These are phyloP conservation scores for Netelia fuscicornis DNA, from an alignment of 2,888 invertebrate genomes.

Conservation along the genomic window DNA sequence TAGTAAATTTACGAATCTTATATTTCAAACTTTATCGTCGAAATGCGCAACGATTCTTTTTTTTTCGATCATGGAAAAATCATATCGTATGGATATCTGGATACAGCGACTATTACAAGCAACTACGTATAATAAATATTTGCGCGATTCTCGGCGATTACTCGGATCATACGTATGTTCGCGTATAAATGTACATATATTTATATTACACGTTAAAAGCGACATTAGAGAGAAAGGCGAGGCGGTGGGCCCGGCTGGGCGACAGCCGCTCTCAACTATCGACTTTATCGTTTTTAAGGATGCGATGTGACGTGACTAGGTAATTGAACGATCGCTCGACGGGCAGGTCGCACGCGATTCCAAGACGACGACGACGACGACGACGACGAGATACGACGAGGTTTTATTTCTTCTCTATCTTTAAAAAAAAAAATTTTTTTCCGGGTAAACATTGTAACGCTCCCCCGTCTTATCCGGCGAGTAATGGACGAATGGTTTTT, in stretches of 20 bases:
- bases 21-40: not conserved
- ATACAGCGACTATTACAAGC: conserved; percentile 56
- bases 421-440: not conserved
- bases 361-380: conserved; percentile 53
- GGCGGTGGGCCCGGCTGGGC: conserved; percentile 57
- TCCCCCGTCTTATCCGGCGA: conserved; percentile 11
- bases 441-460: conserved; percentile 49
- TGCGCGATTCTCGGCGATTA: conserved; percentile 59
- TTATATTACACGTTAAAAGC: conserved; percentile 29
- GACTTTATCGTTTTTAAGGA: conserved; percentile 73
- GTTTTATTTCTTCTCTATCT: conserved; percentile 18
- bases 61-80: conserved; percentile 55
- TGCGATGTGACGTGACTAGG: conserved; percentile 67
- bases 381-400: conserved; percentile 37
- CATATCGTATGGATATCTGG: conserved; percentile 59
- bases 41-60: not conserved
- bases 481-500: conserved; percentile 64
- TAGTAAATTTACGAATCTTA: not conserved
- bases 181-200: conserved; percentile 7
- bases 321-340: conserved; percentile 73
- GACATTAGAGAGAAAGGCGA: conserved; percentile 67
- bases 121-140: conserved; percentile 62
- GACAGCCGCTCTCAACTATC: conserved; percentile 68
- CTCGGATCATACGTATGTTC: conserved; percentile 19
- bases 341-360: conserved; percentile 63